Evolutionary conservation across 2,797 vertebrate genomes (phyloP).

Genomic region (Ctenosaura bakeri): DNA sequence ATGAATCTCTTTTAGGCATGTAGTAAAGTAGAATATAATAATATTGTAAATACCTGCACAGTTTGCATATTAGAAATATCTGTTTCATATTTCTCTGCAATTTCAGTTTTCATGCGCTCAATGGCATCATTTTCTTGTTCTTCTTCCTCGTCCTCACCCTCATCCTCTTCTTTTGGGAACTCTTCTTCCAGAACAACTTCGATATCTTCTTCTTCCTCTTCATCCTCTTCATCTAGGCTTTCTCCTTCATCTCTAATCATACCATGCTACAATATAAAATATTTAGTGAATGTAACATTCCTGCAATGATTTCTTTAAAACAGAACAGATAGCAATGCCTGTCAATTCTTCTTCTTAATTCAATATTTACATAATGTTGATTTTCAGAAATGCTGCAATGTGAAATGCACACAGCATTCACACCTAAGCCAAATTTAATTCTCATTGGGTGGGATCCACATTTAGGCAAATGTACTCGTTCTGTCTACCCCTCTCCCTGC

Average conservation of each 20-base stretch:
- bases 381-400: constrained; percentile 3
- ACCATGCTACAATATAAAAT: constrained; percentile 63
- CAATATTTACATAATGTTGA: not conserved
- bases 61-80: constrained; percentile 80
- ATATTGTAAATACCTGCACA: constrained; percentile 82
- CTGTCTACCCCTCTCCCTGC: too few species aligned
- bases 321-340: not conserved
- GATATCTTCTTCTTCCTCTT: constrained; percentile 77
- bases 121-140: constrained; percentile 84
- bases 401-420: not conserved
- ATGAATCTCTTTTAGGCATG: constrained; percentile 36
- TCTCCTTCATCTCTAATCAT: constrained; percentile 54
- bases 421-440: not conserved
- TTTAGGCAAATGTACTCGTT: not conserved
- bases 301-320: not conserved
- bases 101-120: constrained; percentile 86
- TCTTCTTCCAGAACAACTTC: constrained; percentile 87
- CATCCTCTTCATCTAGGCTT: constrained; percentile 64
- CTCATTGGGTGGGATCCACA: not conserved
- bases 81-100: constrained; percentile 84
- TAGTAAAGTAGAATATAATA: not conserved
- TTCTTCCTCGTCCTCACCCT: constrained; percentile 82
- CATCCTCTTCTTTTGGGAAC: constrained; percentile 86
- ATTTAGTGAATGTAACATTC: constrained; percentile 2
- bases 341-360: not conserved